Evolutionary conservation across 2,797 vertebrate species (phyloP), one percentile per base, ranked within the genome.

Genomic region (Pipistrellus kuhlii): DNA sequence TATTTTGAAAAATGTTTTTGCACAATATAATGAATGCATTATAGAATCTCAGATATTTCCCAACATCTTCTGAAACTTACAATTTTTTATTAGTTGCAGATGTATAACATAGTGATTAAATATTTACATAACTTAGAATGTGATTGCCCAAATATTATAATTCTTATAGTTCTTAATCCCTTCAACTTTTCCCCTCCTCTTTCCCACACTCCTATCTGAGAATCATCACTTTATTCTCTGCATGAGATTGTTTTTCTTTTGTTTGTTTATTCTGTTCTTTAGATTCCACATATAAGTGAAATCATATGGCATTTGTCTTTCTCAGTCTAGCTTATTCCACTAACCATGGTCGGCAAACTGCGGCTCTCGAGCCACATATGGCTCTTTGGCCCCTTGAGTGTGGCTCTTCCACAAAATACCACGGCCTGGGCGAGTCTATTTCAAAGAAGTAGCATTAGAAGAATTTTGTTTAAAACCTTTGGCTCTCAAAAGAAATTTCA

Each of bases 61-160:
- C 69, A 20, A 46, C 62, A 48, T 23, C 15, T 48, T 95, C 68
- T 93, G 93, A 94, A 91, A 94, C 9, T 25, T 57, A 62, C 18
- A 81, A 44, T 62, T n/a, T 81, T 44, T 1, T 62, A n/a, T 62
- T 81, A 81, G 17, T 44, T 81, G 44, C 38, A 62, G 18, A 27
- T 81, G 55, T 44, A 59, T 44, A 62, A 44, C 57, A 30, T 59
- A 44, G 38, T 62, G 27, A 81, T 46, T 81, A 81, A 41, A 62
- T 11, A 62, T 23, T 57, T 78, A 78, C 35, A 27, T 57, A 38
- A 57, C 7, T 38, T 78, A 57, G 32, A 23, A 57, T 38, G 51
- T 78, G 32, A 17, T 78, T 1, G 8, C 23, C 11, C 18, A 38
- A 10, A 30, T n/a, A n/a, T n/a, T n/a, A n/a, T 62, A 62, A 81